A percentile compares a stretch with the other conserved stretches of the same genome.
These are phyloP conservation scores for Pseudomyrmex flavicornis DNA, from an alignment of 1,140 invertebrate species.

Conservation along the genomic window DNA sequence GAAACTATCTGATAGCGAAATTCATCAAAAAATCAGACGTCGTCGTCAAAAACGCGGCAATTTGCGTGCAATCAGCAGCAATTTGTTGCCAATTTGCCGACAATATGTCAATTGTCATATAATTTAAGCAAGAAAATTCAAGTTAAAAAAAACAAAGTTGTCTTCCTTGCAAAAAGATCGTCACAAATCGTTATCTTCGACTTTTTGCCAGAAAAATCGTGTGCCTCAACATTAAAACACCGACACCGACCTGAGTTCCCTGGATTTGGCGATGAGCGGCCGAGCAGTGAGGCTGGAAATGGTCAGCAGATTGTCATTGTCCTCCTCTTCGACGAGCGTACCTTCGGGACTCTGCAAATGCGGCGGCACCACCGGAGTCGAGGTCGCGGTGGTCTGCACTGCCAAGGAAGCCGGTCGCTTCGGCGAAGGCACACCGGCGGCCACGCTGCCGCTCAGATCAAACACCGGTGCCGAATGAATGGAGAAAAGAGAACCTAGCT, in stretches of 20 bases:
- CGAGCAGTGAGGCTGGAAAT: conserved; percentile 89
- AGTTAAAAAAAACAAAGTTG: too few species aligned
- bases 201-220: conserved; percentile 45
- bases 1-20: not conserved
- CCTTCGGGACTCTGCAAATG: conserved; percentile 85
- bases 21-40: not conserved
- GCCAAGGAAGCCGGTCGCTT: conserved; percentile 81
- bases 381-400: conserved; percentile 80
- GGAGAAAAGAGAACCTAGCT: conserved; percentile 85
- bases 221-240: conserved; percentile 9
- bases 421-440: conserved; percentile 75
- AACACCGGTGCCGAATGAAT: conserved; percentile 87
- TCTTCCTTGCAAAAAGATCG: too few species aligned
- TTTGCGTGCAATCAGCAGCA: too few species aligned
- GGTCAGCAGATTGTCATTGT: conserved; percentile 89
- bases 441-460: conserved; percentile 77
- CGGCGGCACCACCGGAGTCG: conserved; percentile 82
- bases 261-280: conserved; percentile 89
- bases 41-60: too few species aligned
- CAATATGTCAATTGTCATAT: too few species aligned
- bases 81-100: too few species aligned
- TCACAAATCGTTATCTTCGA: not conserved
- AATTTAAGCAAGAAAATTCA: too few species aligned
- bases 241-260: conserved; percentile 83
- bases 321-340: conserved; percentile 88